Evolutionary conservation across 2,888 invertebrate genomes (phyloP).

Genomic region (Agonopterix alstromeriana): DNA sequence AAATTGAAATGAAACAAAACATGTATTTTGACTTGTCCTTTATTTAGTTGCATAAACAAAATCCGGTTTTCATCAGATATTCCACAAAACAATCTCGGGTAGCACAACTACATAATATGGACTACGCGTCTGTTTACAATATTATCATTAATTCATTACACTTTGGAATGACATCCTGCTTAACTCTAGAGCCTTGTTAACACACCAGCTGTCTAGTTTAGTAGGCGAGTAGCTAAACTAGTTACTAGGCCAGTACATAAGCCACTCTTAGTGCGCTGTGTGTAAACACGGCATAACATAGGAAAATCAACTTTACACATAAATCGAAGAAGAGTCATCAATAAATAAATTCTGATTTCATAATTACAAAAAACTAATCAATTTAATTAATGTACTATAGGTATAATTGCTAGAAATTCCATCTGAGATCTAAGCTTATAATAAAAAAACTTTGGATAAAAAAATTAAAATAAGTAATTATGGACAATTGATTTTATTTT

Average conservation of each 20-base stretch:
- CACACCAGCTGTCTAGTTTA: not conserved
- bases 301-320: slow-evolving; percentile 58
- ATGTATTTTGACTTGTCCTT: slow-evolving; percentile 51
- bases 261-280: not conserved
- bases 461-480: slow-evolving; percentile 60
- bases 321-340: slow-evolving; percentile 44
- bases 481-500: slow-evolving; percentile 51
- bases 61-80: slow-evolving; percentile 48
- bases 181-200: slow-evolving; percentile 26
- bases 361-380: slow-evolving; percentile 60
- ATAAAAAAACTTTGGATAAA: slow-evolving; percentile 71
- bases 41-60: slow-evolving; percentile 70
- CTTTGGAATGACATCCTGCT: slow-evolving; percentile 72
- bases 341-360: slow-evolving; percentile 70
- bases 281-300: slow-evolving; percentile 5
- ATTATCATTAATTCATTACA: slow-evolving; percentile 31
- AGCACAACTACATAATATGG: slow-evolving; percentile 37
- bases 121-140: slow-evolving; percentile 26
- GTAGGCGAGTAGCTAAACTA: not conserved
- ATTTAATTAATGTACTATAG: slow-evolving; percentile 21
- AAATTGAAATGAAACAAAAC: slow-evolving; percentile 19
- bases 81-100: slow-evolving; percentile 50
- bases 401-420: slow-evolving; percentile 54
- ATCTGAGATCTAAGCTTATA: slow-evolving; percentile 73
- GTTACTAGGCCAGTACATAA: not conserved